Evolutionary conservation across 2,888 invertebrate species (phyloP).

Genomic region (Spilarctia lutea): DNA sequence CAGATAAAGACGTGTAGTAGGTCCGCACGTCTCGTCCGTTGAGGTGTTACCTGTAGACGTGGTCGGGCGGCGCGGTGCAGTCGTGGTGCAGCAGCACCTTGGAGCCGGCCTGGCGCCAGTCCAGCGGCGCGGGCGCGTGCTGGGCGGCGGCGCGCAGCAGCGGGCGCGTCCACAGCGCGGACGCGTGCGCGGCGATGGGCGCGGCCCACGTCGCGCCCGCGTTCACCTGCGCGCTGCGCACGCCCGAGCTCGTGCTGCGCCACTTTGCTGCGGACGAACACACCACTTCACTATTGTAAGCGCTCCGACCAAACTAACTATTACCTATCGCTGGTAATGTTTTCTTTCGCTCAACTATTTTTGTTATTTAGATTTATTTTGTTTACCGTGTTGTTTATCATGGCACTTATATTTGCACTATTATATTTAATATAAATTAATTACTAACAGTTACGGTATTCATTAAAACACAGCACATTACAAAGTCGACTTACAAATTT

Average conservation of each 20-base stretch:
- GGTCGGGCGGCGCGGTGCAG: slow-evolving; percentile 72
- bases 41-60: slow-evolving; percentile 65
- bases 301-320: too few relatives aligned
- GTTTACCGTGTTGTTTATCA: too few relatives aligned
- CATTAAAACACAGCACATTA: too few relatives aligned
- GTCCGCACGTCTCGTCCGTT: too few relatives aligned
- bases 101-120: slow-evolving; percentile 62
- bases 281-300: neutral
- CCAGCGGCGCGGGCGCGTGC: slow-evolving; percentile 59
- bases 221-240: slow-evolving; percentile 69
- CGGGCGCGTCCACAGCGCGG: slow-evolving; percentile 92
- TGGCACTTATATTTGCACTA: too few relatives aligned
- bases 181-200: slow-evolving; percentile 91
- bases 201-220: slow-evolving; percentile 89
- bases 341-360: too few relatives aligned
- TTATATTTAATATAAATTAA: neutral
- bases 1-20: too few relatives aligned
- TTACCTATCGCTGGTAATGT: too few relatives aligned
- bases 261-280: slow-evolving; percentile 50
- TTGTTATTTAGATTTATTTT: too few relatives aligned
- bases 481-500: too few relatives aligned
- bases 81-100: slow-evolving; percentile 67
- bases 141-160: slow-evolving; percentile 71
- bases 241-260: slow-evolving; percentile 56
- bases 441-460: neutral